Evolutionary conservation across 1,140 invertebrate species (phyloP).

Genomic region (Anthonomus grandis): DNA sequence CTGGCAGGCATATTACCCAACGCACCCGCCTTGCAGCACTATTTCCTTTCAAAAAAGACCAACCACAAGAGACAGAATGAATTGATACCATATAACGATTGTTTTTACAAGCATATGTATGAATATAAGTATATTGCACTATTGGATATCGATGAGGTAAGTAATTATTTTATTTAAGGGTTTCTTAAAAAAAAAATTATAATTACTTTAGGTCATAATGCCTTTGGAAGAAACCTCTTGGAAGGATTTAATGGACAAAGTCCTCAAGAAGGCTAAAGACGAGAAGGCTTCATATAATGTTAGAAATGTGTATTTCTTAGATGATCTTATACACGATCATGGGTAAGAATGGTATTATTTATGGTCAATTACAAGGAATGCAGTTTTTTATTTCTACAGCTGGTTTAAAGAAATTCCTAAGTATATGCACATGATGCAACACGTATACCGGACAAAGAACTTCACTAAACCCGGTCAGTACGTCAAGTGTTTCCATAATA

Average conservation of each 20-base stretch:
- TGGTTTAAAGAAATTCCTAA: constrained; percentile 54
- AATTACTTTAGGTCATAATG: constrained; percentile 62
- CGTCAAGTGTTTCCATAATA: constrained; percentile 93
- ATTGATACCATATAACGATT: constrained; percentile 95
- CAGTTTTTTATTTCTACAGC: constrained; percentile 3
- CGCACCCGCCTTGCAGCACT: constrained; percentile 79
- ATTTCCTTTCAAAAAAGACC: constrained; percentile 84
- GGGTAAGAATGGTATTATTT: constrained; percentile 44
- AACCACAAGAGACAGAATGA: constrained; percentile 93
- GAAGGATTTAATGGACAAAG: constrained; percentile 75
- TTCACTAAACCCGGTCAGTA: constrained; percentile 92
- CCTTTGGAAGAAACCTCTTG: constrained; percentile 74
- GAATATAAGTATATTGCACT: constrained; percentile 86
- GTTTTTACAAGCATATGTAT: constrained; percentile 90
- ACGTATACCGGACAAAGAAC: constrained; percentile 85
- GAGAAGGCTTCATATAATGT: constrained; percentile 83
- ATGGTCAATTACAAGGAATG: background rate
- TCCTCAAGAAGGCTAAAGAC: constrained; percentile 65
- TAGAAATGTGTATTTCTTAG: constrained; percentile 91
- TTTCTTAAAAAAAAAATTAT: background rate
- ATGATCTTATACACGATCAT: constrained; percentile 80
- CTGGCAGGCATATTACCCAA: constrained; percentile 90
- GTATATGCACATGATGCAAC: constrained; percentile 93
- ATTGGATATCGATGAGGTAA: constrained; percentile 88
- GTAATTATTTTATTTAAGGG: background rate